Evolutionary conservation across 2,888 invertebrate species (phyloP).

Genomic region (Seira musarum): DNA sequence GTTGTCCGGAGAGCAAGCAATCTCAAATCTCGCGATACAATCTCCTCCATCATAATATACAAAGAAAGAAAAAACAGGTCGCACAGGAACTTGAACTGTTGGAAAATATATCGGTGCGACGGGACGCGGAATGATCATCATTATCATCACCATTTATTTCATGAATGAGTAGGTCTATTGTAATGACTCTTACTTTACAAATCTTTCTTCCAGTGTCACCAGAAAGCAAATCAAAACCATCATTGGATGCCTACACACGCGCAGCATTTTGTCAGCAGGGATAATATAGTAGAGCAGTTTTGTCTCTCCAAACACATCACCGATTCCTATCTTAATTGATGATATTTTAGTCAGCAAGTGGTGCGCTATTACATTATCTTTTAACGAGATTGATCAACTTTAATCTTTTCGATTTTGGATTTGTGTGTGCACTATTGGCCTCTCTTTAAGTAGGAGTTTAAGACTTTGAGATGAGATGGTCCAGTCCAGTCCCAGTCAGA

Average conservation of each 20-base stretch:
- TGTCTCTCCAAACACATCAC: not conserved
- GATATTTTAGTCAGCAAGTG: constrained; percentile 10
- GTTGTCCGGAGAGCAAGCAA: constrained; percentile 51
- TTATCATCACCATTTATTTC: not conserved
- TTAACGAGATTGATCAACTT: not conserved
- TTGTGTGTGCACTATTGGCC: no score
- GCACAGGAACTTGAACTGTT: not conserved
- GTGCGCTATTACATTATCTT: constrained; percentile 12
- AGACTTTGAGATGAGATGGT: no score
- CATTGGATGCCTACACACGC: not conserved
- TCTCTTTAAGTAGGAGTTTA: no score
- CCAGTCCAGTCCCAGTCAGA: no score
- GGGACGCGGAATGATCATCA: not conserved
- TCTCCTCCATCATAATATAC: constrained; percentile 28
- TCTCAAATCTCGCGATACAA: constrained; percentile 38
- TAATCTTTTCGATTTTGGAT: not conserved
- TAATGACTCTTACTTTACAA: constrained; percentile 2
- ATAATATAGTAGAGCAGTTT: not conserved
- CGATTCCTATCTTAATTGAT: not conserved
- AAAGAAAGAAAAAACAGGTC: constrained; percentile 6
- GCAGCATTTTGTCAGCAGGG: not conserved
- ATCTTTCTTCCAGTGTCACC: constrained; percentile 8
- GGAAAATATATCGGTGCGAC: constrained; percentile 1
- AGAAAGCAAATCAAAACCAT: not conserved
- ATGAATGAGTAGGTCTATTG: not conserved